Conservation (phyloP, 2,113 vertebrate genomes). For the Bettongia penicillata region DNA sequence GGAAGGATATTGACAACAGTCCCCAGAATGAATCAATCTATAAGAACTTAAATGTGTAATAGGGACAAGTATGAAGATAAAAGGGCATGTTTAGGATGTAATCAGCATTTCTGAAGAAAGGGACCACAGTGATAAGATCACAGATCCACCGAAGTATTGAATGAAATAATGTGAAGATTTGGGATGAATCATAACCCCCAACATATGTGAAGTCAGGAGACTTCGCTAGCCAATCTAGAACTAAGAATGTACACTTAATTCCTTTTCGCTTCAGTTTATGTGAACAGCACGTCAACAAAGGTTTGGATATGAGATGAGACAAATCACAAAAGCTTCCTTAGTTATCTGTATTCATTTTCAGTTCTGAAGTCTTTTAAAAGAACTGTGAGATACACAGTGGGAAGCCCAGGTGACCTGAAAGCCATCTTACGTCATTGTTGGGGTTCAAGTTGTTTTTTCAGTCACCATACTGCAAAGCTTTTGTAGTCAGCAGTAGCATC, state of each 20-base stretch:
- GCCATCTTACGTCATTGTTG: neutral
- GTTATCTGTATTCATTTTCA: neutral
- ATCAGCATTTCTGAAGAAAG: neutral
- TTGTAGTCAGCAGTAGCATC: constrained; percentile 30
- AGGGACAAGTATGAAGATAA: neutral
- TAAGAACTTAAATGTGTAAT: neutral
- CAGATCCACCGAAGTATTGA: neutral
- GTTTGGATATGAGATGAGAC: constrained; percentile 11
- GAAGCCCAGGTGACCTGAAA: constrained; percentile 38
- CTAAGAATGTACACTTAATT: neutral
- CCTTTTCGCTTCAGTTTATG: neutral
- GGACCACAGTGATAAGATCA: neutral
- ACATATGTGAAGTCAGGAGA: fast-evolving
- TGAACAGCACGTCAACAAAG: neutral
- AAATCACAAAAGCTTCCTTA: neutral
- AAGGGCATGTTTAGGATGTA: neutral
- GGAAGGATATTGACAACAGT: neutral
- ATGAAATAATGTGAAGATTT: neutral
- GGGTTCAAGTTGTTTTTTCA: neutral
- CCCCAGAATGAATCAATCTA: neutral
- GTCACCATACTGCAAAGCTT: constrained; percentile 20
- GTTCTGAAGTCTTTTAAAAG: neutral
- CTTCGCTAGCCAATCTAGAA: neutral
- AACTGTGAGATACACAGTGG: neutral
- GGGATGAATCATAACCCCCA: neutral